Evolutionary conservation across 2,113 vertebrate genomes (phyloP).

Genomic region (Galemys pyrenaicus): DNA sequence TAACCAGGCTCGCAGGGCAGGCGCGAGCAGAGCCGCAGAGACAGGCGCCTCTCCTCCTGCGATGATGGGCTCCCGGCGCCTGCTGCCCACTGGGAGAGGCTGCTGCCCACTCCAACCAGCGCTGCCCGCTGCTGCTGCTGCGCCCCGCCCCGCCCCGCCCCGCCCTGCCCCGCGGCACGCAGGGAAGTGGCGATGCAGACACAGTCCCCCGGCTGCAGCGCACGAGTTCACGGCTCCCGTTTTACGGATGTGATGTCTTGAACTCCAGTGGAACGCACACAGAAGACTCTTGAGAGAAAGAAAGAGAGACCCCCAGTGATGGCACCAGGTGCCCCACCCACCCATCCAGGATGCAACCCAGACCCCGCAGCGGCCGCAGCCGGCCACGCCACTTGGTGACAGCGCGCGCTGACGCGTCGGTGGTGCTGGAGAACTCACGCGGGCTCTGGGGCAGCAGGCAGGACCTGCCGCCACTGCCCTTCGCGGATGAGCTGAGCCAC

Average conservation of each 20-base stretch:
- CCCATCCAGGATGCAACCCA: not conserved
- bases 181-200: not conserved
- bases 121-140: no score
- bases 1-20: not conserved
- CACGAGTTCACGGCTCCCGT: no score
- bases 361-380: no score
- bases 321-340: not conserved
- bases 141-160: no score
- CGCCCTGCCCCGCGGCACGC: fast-evolving
- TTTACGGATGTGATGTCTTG: not conserved
- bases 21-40: not conserved
- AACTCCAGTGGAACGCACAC: not conserved
- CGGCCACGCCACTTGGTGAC: no score
- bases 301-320: not conserved
- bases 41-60: not conserved
- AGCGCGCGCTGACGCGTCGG: not conserved
- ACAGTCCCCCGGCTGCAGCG: not conserved
- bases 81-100: not conserved
- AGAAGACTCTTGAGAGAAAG: fast-evolving
- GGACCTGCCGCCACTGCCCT: no score
- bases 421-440: not conserved
- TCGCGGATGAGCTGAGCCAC: not conserved
- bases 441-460: not conserved
- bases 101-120: not conserved
- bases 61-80: not conserved